Evolutionary conservation across 1,140 invertebrate species (phyloP), one percentile per base, ranked within the genome.

Genomic region (Bombus cullumanus): DNA sequence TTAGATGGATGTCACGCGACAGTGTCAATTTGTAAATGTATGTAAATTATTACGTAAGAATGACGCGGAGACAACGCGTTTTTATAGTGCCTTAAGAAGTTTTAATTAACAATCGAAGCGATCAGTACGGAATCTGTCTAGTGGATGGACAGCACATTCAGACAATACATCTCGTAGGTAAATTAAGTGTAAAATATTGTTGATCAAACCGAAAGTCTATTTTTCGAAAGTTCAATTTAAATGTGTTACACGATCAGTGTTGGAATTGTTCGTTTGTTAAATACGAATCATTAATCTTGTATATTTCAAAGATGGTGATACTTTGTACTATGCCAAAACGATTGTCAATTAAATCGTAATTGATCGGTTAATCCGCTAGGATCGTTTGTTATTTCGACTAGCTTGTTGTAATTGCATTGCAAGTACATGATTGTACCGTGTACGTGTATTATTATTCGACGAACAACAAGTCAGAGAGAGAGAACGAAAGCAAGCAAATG

Each of bases 321-420:
- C 88, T 92, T 86, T 92, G 86, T 92, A 91, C 85, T 89, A 89
- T 92, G 92, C 90, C 91, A 91, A 92, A 91, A 92, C 84, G 64
- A 87, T 89, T 86, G 79, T 91, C 81, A 88, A 92, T 91, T 91
- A 87, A 92, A 82, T 81, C 66, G 28, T 82, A 22, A 86, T 91
- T 80, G 85, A 75, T 85, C 34, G 15, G 15, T 57, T 75, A 83
- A 80, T 82, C 28, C 25, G 37, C 47, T 80, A 64, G n/a, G 69
- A 81, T 66, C 76, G 53, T 62, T 47, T 64, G 59, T 87, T 85
- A 81, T 37, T 83, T 86, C 53, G 57, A 39, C 34, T 34, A 57
- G 57, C 39, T 74, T 47, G 57, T 77, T 73, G 57, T n/a, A 86
- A 86, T 53, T 78, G 57, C 75, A 64, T 86, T 69, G n/a, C 57